A percentile compares a stretch with the other conserved stretches of the same genome.
Evolutionary conservation across 2,888 invertebrate genomes (phyloP).

Genomic region (Sipha maydis): DNA sequence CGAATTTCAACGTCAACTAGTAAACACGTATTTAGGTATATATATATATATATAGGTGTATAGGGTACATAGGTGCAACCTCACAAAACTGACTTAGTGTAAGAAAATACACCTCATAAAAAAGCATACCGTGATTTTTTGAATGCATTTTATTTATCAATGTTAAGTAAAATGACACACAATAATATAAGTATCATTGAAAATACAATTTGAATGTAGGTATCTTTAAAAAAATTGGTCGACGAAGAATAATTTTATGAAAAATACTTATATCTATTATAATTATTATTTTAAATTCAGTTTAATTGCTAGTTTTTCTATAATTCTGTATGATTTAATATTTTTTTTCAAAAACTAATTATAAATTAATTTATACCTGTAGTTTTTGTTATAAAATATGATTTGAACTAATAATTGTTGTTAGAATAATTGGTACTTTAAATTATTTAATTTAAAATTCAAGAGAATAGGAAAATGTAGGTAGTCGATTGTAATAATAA

Average conservation of each 20-base stretch:
- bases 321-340: not conserved
- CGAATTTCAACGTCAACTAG: conserved; percentile 51
- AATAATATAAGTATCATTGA: not conserved
- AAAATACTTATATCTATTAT: not conserved
- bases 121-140: conserved; percentile 2
- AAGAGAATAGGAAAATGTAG: too few relatives aligned
- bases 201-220: not conserved
- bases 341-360: not conserved
- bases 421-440: too few relatives aligned
- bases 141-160: not conserved
- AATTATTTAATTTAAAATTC: too few relatives aligned
- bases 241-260: not conserved
- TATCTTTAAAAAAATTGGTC: not conserved
- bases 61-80: too few relatives aligned
- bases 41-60: not conserved
- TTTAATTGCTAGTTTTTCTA: not conserved
- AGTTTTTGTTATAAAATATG: not conserved
- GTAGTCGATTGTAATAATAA: too few relatives aligned
- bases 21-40: not conserved
- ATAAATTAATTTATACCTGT: not conserved
- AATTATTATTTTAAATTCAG: conserved; percentile 9
- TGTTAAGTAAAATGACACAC: not conserved
- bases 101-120: conserved; percentile 10
- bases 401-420: not conserved
- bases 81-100: not conserved